phyloP scores from a whole-genome alignment of 2,113 vertebrate genomes.

The Emydura subglobosa region DNA sequence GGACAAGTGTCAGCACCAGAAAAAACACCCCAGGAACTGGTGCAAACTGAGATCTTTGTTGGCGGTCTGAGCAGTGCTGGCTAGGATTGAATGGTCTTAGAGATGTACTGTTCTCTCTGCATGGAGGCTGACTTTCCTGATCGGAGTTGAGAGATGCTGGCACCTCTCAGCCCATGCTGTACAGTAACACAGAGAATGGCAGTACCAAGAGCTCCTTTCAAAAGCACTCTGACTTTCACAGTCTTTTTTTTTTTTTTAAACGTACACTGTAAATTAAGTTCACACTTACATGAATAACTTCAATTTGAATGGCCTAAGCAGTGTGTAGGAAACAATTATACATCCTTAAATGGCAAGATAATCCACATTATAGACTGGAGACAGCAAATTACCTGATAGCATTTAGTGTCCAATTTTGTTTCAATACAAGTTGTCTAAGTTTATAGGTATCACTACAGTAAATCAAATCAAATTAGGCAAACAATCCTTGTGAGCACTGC shows the following conservation, averaged over 20 bases:
- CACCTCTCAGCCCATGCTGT: neutral
- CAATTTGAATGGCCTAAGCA: neutral
- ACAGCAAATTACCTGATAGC: constrained; percentile 4
- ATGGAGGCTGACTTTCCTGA: neutral
- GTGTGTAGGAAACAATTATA: neutral
- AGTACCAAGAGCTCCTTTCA: neutral
- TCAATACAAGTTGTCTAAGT: constrained; percentile 46
- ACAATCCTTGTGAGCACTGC: neutral
- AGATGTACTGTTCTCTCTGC: neutral
- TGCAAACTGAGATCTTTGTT: neutral
- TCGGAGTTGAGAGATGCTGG: neutral
- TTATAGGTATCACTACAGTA: constrained; percentile 24
- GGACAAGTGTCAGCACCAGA: rapidly evolving
- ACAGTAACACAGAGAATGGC: neutral
- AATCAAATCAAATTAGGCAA: constrained; percentile 44
- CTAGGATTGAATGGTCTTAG: neutral
- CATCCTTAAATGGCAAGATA: neutral
- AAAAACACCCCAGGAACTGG: neutral
- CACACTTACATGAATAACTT: neutral
- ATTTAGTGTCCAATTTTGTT: constrained; percentile 35
- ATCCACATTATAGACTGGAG: neutral
- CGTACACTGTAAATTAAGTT: neutral
- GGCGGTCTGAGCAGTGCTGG: neutral
- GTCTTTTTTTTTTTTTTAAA: neutral
- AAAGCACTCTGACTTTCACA: neutral